Percentiles rank a stretch among this genome's conserved stretches.
Evolutionary conservation across 2,113 vertebrate species (phyloP).

Genomic region (Catharus fuscescens): DNA sequence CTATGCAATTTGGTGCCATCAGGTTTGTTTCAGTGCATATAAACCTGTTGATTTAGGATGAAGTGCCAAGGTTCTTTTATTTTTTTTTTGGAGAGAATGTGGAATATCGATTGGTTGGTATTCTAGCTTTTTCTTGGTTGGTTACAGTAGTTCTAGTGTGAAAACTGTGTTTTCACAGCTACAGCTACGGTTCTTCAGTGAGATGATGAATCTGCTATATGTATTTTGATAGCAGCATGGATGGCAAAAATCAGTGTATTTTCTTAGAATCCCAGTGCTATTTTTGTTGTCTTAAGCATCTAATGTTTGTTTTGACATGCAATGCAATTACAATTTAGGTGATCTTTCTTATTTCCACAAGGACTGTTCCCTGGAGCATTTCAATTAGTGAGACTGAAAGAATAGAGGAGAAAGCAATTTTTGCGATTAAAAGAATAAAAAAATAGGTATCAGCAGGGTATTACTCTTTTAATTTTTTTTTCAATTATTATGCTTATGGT

Average conservation of each 20-base stretch:
- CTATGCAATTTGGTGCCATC: background rate
- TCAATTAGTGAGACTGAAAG: background rate
- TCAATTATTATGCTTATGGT: background rate
- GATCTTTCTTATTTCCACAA: background rate
- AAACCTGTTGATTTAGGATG: background rate
- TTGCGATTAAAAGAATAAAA: background rate
- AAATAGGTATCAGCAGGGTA: constrained; percentile 13
- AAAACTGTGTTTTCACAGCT: background rate
- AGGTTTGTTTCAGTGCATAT: background rate
- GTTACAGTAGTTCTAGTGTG: background rate
- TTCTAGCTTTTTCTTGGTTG: background rate
- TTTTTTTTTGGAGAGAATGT: background rate
- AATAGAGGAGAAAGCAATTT: constrained; percentile 9
- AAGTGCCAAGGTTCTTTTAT: background rate
- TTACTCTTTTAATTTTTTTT: background rate
- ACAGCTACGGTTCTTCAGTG: background rate
- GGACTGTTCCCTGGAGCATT: background rate
- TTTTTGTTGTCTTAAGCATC: background rate
- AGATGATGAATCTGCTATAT: background rate
- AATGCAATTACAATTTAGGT: background rate
- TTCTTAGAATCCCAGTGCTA: background rate
- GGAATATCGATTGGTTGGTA: background rate
- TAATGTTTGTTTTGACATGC: background rate
- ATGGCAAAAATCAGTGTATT: background rate
- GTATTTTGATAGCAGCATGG: background rate